Evolutionary conservation across 2,888 invertebrate genomes (phyloP).

Genomic region (Netelia fuscicornis): DNA sequence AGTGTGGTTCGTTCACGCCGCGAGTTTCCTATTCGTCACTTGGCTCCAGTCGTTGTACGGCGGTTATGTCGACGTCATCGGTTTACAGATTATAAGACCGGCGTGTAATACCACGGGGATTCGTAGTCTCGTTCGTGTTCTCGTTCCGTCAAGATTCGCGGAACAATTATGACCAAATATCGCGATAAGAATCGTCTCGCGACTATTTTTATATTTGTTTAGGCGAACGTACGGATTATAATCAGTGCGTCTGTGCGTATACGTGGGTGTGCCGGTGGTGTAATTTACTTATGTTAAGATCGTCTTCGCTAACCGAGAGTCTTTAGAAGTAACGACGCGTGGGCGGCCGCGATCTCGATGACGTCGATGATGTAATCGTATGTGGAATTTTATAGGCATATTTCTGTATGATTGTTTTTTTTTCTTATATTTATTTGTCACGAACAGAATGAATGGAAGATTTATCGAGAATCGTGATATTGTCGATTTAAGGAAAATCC

Average conservation of each 20-base stretch:
- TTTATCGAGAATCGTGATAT: background rate
- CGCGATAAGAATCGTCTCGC: slow-evolving; percentile 3
- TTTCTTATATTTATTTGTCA: background rate
- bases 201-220: background rate
- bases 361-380: background rate
- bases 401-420: background rate
- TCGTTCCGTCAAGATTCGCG: slow-evolving; percentile 3
- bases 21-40: slow-evolving; percentile 32
- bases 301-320: background rate
- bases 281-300: background rate
- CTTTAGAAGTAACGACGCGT: slow-evolving; percentile 6
- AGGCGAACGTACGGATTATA: background rate
- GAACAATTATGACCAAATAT: slow-evolving; percentile 13
- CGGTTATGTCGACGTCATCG: slow-evolving; percentile 24
- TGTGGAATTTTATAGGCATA: background rate
- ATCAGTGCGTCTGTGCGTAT: slow-evolving; percentile 21
- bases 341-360: background rate
- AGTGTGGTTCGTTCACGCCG: slow-evolving; percentile 24
- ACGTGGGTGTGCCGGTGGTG: background rate
- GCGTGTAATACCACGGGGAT: background rate
- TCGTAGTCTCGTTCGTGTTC: background rate
- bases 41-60: slow-evolving; percentile 43
- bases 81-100: slow-evolving; percentile 17
- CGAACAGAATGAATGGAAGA: background rate
- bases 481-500: background rate